Percentiles rank a stretch among this genome's conserved stretches.
Conservation (phyloP, 1,140 invertebrate species). For the Bombus polaris region DNA sequence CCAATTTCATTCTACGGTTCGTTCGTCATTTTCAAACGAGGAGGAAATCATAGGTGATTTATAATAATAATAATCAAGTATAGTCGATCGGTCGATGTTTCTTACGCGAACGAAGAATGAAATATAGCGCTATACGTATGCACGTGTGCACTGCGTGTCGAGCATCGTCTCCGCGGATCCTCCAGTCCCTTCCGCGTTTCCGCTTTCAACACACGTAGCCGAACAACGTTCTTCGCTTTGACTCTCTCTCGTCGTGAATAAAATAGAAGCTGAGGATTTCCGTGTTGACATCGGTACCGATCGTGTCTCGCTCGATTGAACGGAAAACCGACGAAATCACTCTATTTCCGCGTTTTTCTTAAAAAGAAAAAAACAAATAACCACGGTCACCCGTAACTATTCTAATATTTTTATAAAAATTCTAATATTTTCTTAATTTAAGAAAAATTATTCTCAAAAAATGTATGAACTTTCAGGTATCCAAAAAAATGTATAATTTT, state of each 20-base stretch:
- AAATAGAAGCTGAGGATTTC: slow-evolving; percentile 48
- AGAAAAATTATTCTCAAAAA: too few species aligned
- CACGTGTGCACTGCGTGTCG: not conserved
- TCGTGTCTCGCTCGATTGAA: not conserved
- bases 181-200: slow-evolving; percentile 26
- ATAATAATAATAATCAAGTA: too few species aligned
- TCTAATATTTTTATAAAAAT: not conserved
- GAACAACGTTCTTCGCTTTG: slow-evolving; percentile 48
- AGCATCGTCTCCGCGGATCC: slow-evolving; percentile 34
- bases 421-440: not conserved
- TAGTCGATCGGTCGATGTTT: not conserved
- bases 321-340: not conserved
- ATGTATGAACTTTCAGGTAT: too few species aligned
- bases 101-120: not conserved
- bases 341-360: not conserved
- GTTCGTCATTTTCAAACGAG: not conserved
- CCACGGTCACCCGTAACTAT: not conserved
- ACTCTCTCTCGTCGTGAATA: slow-evolving; percentile 41
- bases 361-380: too few species aligned
- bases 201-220: slow-evolving; percentile 50
- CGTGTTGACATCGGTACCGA: slow-evolving; percentile 37
- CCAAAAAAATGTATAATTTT: too few species aligned
- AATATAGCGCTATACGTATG: not conserved
- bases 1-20: not conserved
- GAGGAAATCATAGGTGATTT: not conserved